Evolutionary conservation across 2,797 vertebrate species (phyloP), one percentile per base, ranked within the genome.

Genomic region (Danionella dracula): DNA sequence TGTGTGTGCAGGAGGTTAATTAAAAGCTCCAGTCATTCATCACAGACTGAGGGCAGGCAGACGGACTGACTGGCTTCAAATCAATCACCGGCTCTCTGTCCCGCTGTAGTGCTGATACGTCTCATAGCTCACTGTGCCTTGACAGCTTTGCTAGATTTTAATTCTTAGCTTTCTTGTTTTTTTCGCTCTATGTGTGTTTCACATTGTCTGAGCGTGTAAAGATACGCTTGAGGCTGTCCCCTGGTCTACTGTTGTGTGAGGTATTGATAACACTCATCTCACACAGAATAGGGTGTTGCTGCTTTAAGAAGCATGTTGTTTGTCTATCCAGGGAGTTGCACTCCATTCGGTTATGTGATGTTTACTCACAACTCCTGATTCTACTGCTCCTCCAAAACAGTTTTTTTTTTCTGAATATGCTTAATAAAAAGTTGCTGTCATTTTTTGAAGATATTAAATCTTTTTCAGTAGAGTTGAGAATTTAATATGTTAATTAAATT

Each of bases 1-100:
- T 76, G 68, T 76, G 73, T 78, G 75, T 72, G 75, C 57, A 71
- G 67, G 72, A 79, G 75, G 79, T 81, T 81, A 79, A 82, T 82
- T 78, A 79, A 81, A 79, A 78, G 69, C 73, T 65, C 27, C 61
- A 74, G 77, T 70, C 74, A 70, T 79, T 79, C 72, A 76, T 78
- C 78, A 79, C 64, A 32, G 64, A 29, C 57, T 16, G 51, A 70
- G 75, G 65, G 51, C 60, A 57, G 69, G 59, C 62, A 50, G 64
- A 50, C 56, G 20, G 57, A 56, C 61, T 63, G 48, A 53, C 48
- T 48, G 32, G 64, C 61, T 60, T 58, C 16, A 59, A 76, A 82
- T 77, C 76, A 82, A 80, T 82, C 71, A 75, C 71, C 38, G 46
- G 19, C 45, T 51, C 69, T 71, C 35, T 12, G 44, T 64, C 68